Conservation (phyloP, 1,140 invertebrate species). For the Brachionus sp. region DNA sequence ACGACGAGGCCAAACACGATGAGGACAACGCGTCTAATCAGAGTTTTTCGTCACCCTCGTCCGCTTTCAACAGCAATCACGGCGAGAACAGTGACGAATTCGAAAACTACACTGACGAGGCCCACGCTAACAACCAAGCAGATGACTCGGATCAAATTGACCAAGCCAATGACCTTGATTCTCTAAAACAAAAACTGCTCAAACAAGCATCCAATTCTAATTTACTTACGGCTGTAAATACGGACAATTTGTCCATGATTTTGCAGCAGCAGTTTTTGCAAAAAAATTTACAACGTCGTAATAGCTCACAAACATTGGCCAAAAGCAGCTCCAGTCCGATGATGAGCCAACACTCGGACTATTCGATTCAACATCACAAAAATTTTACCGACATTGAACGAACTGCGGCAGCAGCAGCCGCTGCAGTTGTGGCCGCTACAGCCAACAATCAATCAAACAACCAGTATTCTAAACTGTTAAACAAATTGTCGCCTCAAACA, state of each 20-base stretch:
- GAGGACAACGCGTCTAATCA: constrained; percentile 11
- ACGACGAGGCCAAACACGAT: not conserved
- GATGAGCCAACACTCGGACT: not conserved
- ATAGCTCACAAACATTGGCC: not conserved
- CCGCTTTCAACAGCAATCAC: constrained; percentile 21
- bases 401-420: not conserved
- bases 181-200: not conserved
- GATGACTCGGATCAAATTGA: not conserved
- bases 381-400: constrained; percentile 14
- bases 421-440: constrained; percentile 5
- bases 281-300: constrained; percentile 28
- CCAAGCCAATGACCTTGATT: not conserved
- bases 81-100: constrained; percentile 28
- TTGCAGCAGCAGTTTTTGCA: constrained; percentile 30
- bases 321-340: not conserved
- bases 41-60: constrained; percentile 21
- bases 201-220: not conserved
- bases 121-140: not conserved
- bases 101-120: not conserved
- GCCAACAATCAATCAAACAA: not conserved
- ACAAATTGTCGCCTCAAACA: not conserved
- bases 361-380: constrained; percentile 1
- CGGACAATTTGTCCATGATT: constrained; percentile 10
- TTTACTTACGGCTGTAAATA: not conserved
- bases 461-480: constrained; percentile 5